phyloP scores from a whole-genome alignment of 2,113 vertebrate genomes.

The Odocoileus hemionus region DNA sequence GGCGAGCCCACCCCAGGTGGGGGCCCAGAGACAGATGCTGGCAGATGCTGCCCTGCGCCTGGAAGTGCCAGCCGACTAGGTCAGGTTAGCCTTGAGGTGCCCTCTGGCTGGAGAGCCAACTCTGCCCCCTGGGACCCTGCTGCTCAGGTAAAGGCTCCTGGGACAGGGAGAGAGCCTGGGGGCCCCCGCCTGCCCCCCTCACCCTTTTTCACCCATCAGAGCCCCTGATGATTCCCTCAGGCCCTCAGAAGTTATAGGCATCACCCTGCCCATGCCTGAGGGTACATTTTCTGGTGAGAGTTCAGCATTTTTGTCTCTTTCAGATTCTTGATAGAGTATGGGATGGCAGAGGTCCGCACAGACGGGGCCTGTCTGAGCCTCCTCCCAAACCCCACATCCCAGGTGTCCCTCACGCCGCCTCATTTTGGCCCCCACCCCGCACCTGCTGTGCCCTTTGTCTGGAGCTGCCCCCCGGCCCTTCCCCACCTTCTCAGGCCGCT shows the following conservation, averaged over 20 bases:
- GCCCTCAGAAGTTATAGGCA: neutral
- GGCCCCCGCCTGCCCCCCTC: neutral
- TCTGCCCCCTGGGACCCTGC: neutral
- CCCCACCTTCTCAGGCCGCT: neutral
- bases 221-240: neutral
- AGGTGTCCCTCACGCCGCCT: accelerated
- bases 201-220: neutral
- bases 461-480: neutral
- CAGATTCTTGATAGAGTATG: slow-evolving; percentile 19
- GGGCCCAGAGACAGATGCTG: neutral
- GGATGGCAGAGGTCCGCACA: neutral
- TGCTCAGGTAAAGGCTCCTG: neutral
- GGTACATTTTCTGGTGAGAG: neutral
- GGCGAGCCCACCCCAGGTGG: neutral
- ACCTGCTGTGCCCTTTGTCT: neutral
- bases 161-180: neutral
- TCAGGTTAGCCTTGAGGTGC: too few relatives aligned
- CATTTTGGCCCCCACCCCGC: neutral
- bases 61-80: neutral
- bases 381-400: accelerated
- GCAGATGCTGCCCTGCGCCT: neutral
- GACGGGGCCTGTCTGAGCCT: neutral
- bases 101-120: neutral
- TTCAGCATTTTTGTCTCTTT: neutral
- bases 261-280: accelerated